phyloP scores from a whole-genome alignment of 2,888 invertebrate genomes.

The Adelognathus sp. region DNA sequence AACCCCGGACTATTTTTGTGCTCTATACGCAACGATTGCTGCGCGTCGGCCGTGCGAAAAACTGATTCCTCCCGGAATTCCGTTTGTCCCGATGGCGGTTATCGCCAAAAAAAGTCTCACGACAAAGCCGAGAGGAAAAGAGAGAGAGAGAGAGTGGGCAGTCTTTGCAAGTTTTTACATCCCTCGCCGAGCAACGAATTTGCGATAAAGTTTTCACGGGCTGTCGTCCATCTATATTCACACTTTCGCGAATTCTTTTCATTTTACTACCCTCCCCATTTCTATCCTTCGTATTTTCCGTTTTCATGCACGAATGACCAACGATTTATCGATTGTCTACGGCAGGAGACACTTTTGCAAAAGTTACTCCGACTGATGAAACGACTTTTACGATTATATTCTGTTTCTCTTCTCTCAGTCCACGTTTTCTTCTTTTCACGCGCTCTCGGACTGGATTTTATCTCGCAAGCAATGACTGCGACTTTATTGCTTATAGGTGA shows the following conservation, averaged over 20 bases:
- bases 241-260: background rate
- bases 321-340: constrained; percentile 1
- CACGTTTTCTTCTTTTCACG: background rate
- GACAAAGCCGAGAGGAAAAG: background rate
- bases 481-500: background rate
- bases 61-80: constrained; percentile 47
- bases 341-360: no score
- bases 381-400: constrained; percentile 4
- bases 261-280: background rate
- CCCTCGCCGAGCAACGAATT: background rate
- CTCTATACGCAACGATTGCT: background rate
- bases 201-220: background rate
- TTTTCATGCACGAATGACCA: background rate
- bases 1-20: background rate
- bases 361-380: background rate
- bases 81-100: constrained; percentile 4
- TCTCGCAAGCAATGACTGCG: background rate
- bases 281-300: no score
- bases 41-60: constrained; percentile 18
- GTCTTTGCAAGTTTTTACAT: background rate
- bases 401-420: background rate
- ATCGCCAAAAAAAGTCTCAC: background rate
- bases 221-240: background rate
- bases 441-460: background rate
- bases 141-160: background rate